These are phyloP conservation scores for Aulostomus chinensis DNA, from an alignment of 2,797 vertebrate genomes.

Conservation along the genomic window DNA sequence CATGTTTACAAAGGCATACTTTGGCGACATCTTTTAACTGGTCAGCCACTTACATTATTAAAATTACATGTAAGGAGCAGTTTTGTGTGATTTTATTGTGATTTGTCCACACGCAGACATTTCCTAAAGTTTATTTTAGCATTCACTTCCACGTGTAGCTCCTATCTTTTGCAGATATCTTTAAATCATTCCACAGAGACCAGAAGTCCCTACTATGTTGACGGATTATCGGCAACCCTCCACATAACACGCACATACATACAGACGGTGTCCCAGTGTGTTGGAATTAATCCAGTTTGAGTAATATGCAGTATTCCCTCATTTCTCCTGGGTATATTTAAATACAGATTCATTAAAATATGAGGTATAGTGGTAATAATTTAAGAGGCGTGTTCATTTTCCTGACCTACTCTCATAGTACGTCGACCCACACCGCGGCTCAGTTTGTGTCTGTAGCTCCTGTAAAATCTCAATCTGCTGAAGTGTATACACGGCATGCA, in stretches of 20 bases:
- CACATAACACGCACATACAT: slow-evolving; percentile 10
- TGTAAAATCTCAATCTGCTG: slow-evolving; percentile 38
- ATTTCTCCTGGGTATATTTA: too few relatives aligned
- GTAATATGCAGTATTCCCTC: neutral
- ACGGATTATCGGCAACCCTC: too few relatives aligned
- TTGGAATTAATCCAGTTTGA: neutral
- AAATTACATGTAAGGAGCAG: neutral
- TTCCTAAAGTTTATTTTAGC: too few relatives aligned
- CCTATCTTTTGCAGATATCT: neutral
- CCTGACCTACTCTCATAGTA: too few relatives aligned
- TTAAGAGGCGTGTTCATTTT: too few relatives aligned
- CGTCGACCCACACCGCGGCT: too few relatives aligned
- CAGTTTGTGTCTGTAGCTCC: slow-evolving; percentile 21
- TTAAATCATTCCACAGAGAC: too few relatives aligned
- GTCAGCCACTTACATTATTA: neutral
- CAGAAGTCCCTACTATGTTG: too few relatives aligned
- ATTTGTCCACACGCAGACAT: neutral
- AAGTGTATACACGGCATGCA: slow-evolving; percentile 60
- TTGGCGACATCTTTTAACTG: neutral
- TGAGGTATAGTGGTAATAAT: too few relatives aligned
- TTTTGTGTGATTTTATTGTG: slow-evolving; percentile 3
- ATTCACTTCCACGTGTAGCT: neutral
- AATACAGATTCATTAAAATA: too few relatives aligned
- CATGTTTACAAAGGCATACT: neutral
- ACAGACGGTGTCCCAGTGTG: neutral